These are phyloP conservation scores for Magallana ariakensis DNA, from an alignment of 1,140 invertebrate genomes.

Conservation along the genomic window DNA sequence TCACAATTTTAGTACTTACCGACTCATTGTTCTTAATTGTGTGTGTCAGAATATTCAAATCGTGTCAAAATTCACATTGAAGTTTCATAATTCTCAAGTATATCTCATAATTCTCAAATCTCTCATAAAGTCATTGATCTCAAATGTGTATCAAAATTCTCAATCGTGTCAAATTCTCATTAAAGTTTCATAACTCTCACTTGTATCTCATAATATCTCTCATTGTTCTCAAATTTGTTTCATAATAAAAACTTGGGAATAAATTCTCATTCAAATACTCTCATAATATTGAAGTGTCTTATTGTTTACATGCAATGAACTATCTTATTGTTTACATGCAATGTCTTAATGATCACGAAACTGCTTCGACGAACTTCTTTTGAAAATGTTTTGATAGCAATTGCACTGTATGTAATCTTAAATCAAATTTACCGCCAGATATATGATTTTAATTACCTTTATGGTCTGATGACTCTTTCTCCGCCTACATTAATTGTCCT, in stretches of 20 bases:
- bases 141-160: background rate
- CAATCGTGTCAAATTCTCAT: background rate
- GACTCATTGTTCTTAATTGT: too few species aligned
- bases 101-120: background rate
- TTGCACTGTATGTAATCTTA: background rate
- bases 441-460: background rate
- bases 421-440: background rate
- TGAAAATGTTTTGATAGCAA: background rate
- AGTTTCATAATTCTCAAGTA: background rate
- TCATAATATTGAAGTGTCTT: background rate
- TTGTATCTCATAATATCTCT: background rate
- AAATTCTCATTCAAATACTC: background rate
- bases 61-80: background rate
- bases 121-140: background rate
- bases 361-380: background rate
- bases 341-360: too few species aligned
- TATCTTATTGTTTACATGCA: too few species aligned
- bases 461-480: background rate
- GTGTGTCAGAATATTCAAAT: background rate
- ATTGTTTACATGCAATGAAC: background rate
- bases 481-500: background rate
- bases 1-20: background rate
- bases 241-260: background rate
- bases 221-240: background rate
- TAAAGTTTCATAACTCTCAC: background rate